These are phyloP conservation scores for Lamproptera curius DNA, from an alignment of 2,888 invertebrate species.

Conservation along the genomic window DNA sequence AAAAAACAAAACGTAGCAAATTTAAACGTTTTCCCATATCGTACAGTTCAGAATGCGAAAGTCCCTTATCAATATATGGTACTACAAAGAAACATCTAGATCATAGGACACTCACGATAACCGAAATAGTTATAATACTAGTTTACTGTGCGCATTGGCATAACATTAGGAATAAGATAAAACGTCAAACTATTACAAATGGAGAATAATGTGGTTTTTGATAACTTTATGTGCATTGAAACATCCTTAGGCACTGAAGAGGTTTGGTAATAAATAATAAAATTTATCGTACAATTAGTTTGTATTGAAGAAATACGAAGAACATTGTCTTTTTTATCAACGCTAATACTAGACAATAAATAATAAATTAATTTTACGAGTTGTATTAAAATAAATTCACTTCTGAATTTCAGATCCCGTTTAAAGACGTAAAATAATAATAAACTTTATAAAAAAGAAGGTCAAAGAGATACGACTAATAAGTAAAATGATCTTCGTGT, in stretches of 20 bases:
- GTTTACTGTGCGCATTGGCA: slow-evolving; percentile 70
- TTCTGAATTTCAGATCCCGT: background rate
- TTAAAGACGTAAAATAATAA: background rate
- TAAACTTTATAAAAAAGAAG: background rate
- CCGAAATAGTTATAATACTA: slow-evolving; percentile 38
- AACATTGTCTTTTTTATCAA: background rate
- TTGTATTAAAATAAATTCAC: background rate
- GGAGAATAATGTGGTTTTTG: background rate
- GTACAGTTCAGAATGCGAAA: too few relatives aligned
- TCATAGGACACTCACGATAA: slow-evolving; percentile 42
- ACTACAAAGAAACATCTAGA: slow-evolving; percentile 38
- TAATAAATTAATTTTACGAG: background rate
- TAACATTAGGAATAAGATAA: slow-evolving; percentile 51
- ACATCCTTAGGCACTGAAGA: too few relatives aligned
- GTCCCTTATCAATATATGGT: too few relatives aligned
- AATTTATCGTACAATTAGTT: too few relatives aligned
- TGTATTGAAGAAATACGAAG: too few relatives aligned
- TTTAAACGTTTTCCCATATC: slow-evolving; percentile 1
- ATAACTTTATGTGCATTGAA: too few relatives aligned
- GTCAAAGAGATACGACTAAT: background rate
- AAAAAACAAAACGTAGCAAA: slow-evolving; percentile 8
- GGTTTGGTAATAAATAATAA: too few relatives aligned
- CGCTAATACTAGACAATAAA: background rate
- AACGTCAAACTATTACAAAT: slow-evolving; percentile 34
- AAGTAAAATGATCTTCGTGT: background rate